phyloP scores from a whole-genome alignment of 1,140 invertebrate species.

The Scaptomyza hsui region DNA sequence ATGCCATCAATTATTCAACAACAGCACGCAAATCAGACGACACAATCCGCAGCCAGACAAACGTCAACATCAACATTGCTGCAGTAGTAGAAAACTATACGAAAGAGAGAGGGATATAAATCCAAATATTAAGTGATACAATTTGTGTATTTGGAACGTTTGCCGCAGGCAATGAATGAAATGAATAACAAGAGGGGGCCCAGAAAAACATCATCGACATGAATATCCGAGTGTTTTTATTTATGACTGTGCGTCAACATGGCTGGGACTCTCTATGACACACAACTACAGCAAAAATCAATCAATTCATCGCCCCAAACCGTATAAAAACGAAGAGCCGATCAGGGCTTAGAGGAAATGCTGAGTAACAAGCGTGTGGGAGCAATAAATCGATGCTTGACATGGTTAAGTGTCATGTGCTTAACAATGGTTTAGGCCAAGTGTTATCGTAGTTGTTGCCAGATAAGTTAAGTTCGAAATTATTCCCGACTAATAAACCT shows the following conservation, averaged over 20 bases:
- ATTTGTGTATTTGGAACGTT: conserved; percentile 63
- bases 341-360: conserved; percentile 29
- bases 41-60: conserved; percentile 44
- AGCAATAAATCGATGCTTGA: conserved; percentile 51
- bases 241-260: conserved; percentile 74
- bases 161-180: conserved; percentile 66
- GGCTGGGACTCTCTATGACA: conserved; percentile 46
- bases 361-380: conserved; percentile 28
- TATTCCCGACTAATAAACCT: conserved; percentile 2
- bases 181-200: conserved; percentile 48
- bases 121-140: conserved; percentile 71
- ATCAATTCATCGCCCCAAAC: conserved; percentile 54
- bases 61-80: conserved; percentile 2
- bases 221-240: conserved; percentile 81
- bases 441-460: conserved; percentile 17
- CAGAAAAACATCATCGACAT: conserved; percentile 57
- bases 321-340: conserved; percentile 39
- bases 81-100: conserved; percentile 4
- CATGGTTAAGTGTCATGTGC: conserved; percentile 50
- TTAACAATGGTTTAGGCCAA: conserved; percentile 48
- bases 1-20: conserved; percentile 75
- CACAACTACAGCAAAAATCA: conserved; percentile 69
- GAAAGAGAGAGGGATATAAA: conserved; percentile 1
- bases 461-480: neutral
- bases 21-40: conserved; percentile 40